Evolutionary conservation across 2,113 vertebrate genomes (phyloP).

Genomic region (Hemichromis elongatus): DNA sequence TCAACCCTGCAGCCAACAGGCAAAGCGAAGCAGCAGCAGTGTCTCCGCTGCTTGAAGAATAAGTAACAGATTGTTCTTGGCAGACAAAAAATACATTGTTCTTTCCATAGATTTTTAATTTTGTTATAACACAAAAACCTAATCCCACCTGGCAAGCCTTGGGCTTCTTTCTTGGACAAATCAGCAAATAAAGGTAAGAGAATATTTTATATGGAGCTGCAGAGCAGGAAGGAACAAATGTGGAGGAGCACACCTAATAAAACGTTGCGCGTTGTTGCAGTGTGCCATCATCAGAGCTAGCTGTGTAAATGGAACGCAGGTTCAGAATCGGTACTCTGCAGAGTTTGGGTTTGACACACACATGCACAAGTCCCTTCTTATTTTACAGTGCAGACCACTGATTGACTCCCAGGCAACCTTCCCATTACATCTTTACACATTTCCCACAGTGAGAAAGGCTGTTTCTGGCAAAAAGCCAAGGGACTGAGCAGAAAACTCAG

Average conservation of each 20-base stretch:
- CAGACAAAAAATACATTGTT: neutral
- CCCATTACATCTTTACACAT: slow-evolving; percentile 47
- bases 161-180: neutral
- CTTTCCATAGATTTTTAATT: slow-evolving; percentile 4
- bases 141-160: slow-evolving; percentile 3
- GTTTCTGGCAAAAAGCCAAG: slow-evolving; percentile 39
- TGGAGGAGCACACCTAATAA: slow-evolving; percentile 17
- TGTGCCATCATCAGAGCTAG: slow-evolving; percentile 15
- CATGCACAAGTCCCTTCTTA: neutral
- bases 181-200: slow-evolving; percentile 9
- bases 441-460: slow-evolving; percentile 37
- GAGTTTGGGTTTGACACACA: slow-evolving; percentile 16
- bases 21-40: neutral
- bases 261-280: slow-evolving; percentile 5
- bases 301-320: neutral
- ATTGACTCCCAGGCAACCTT: slow-evolving; percentile 39
- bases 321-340: slow-evolving; percentile 8
- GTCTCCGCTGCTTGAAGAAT: neutral
- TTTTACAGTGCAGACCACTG: slow-evolving; percentile 19
- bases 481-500: slow-evolving; percentile 8
- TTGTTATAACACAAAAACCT: neutral
- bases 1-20: neutral
- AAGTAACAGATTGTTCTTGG: neutral
- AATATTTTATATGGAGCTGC: slow-evolving; percentile 6
- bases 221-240: slow-evolving; percentile 10